phyloP scores from a whole-genome alignment of 2,113 vertebrate species.

The Crypturellus undulatus region DNA sequence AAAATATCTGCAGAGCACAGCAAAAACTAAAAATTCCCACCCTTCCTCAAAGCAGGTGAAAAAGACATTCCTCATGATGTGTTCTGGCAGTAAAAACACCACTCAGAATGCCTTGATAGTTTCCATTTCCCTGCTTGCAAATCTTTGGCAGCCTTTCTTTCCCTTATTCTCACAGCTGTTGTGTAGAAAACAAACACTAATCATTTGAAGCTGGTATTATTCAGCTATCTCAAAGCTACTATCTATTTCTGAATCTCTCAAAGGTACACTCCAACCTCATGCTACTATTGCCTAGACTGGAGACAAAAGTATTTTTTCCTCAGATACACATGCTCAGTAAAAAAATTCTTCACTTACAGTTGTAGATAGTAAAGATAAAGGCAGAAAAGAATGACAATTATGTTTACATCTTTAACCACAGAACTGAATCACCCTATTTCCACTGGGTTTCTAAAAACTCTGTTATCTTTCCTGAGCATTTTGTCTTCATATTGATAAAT shows the following conservation, averaged over 20 bases:
- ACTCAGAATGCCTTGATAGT: background rate
- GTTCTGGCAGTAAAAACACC: background rate
- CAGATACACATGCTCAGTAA: background rate
- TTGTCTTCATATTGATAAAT: background rate
- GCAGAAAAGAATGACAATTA: background rate
- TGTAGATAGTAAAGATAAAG: background rate
- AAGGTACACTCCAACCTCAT: background rate
- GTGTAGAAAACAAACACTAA: constrained; percentile 35
- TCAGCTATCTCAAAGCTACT: background rate
- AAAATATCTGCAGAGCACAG: background rate
- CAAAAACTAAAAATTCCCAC: background rate
- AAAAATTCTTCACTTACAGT: background rate
- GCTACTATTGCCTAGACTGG: background rate
- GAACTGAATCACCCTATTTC: background rate
- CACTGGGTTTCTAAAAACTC: background rate
- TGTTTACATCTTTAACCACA: background rate
- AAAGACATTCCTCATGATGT: background rate
- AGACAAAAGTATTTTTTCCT: background rate
- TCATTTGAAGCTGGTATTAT: background rate
- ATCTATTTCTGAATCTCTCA: constrained; percentile 6
- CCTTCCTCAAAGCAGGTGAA: constrained; percentile 18
- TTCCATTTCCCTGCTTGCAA: background rate
- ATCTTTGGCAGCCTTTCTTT: background rate
- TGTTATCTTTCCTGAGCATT: background rate
- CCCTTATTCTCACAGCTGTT: constrained; percentile 28